Base-by-base conservation (phyloP, 2,113 vertebrate genomes). In the Spilogale gracilis region DNA sequence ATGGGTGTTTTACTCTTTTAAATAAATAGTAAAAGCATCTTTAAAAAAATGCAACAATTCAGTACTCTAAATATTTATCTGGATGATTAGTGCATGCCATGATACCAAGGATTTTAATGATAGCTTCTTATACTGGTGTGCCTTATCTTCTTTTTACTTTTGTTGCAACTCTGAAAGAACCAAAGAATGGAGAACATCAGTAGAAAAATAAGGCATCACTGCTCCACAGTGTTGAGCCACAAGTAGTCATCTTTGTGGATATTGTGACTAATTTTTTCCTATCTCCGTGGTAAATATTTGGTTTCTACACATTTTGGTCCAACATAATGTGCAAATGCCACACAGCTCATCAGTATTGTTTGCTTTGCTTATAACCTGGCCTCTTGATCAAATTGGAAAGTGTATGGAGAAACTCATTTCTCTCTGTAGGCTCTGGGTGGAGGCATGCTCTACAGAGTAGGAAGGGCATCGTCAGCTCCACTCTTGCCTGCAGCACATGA, bases 341-440 rank as follows among this genome's bases (percentile, higher is more conserved):
- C 99, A 56, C 99, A 99, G 2, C 99, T 99, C 1, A 99, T 99
- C 98, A 99, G 97, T 98, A 99, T 99, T 99, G 99, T 99, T 98
- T 99, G 99, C 97, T 99, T 98, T 99, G 99, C 95, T 99, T 99
- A 98, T 99, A 99, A 87, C 99, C 99, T 50, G 99, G 99, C 97
- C 99, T 99, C 99, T 99, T 99, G 97, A 99, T 99, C 96, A 99
- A 98, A 98, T 99, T 99, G 98, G 99, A 99, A 94, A 99, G 99
- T 98, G 99, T 99, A 98, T 99, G 99, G 10, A 99, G 99, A 89
- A 99, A 99, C 98, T 99, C 99, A 98, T 99, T 99, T 98, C 99
- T 99, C 93, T 99, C 99, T 98, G 99, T 99, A 97, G 99, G 98
- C 95, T 99, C 99, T 56, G 99, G 99, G 98, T 99, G 99, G 97